Percentiles rank a stretch among this genome's conserved stretches.
phyloP scores from a whole-genome alignment of 2,888 invertebrate species.

The Scaptomyza cyrtandrae region DNA sequence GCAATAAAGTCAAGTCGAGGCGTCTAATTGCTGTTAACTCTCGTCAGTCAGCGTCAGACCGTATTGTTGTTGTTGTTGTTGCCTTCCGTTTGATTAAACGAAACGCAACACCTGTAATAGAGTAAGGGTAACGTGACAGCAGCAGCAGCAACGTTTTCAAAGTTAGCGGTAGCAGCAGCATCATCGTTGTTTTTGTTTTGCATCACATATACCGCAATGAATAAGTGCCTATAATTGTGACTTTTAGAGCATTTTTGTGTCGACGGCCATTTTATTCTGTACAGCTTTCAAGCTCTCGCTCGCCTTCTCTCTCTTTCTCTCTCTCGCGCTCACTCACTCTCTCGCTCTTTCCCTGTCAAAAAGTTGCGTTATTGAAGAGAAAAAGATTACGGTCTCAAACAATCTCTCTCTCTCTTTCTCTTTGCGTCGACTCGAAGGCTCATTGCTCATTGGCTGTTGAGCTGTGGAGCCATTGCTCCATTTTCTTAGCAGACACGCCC shows the following conservation, averaged over 20 bases:
- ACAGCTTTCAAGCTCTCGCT: neutral
- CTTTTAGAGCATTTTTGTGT: conserved; percentile 60
- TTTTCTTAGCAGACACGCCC: conserved; percentile 60
- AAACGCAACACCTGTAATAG: conserved; percentile 35
- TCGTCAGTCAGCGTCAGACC: conserved; percentile 51
- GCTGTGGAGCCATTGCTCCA: conserved; percentile 61
- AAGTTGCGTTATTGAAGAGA: conserved; percentile 5
- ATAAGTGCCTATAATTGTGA: conserved; percentile 78
- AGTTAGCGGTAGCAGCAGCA: conserved; percentile 29
- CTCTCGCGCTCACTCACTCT: neutral
- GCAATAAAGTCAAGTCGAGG: conserved; percentile 75
- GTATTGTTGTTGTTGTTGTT: conserved; percentile 3
- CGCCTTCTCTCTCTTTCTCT: neutral
- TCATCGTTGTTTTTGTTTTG: conserved; percentile 55
- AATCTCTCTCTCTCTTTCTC: conserved; percentile 18
- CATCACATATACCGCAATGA: conserved; percentile 78
- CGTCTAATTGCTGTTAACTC: conserved; percentile 77
- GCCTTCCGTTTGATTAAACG: conserved; percentile 63
- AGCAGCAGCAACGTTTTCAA: conserved; percentile 6
- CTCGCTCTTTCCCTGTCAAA: neutral
- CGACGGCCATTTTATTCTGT: conserved; percentile 51
- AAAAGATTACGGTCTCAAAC: conserved; percentile 1
- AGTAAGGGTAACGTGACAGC: conserved; percentile 4
- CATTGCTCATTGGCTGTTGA: conserved; percentile 51
- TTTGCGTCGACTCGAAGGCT: conserved; percentile 39